Base-by-base conservation (phyloP, 2,888 invertebrate genomes). In the Eupsilia transversa region DNA sequence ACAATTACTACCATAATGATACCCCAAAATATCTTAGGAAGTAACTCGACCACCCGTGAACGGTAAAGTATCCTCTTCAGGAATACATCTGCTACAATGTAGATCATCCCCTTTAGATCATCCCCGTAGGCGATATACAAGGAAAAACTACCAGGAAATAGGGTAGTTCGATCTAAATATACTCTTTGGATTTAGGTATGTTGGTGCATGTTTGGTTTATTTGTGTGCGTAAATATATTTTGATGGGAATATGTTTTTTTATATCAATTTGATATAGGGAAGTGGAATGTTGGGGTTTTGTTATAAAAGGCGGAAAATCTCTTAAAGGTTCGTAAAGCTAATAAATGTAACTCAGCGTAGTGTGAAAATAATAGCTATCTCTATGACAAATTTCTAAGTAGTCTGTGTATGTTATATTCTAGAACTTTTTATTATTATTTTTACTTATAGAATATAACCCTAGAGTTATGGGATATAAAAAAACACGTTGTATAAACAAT, bases 31-130 rank as follows among this genome's bases (percentile, higher is more conserved):
- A 66, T 59, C 60, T 70, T 14, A 64, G 35, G 38, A 61, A 38
- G 56, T 59, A 61, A 66, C 52, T 33, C 46, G 17, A 72, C 38
- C 30, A 68, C 27, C 20, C 63, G 17, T 27, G 30, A 67, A 33
- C 43, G 43, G 52, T 64, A 59, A 69, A 49, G 49, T 77, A 57
- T 67, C 38, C 64, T 12, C 61, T 77, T 74, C 49, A 76, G 79
- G 79, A 82, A 83, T 82, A 86, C 81, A 84, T 84, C 66, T 85
- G 83, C 83, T 81, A 74, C 77, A 64, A 57, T 70, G 33, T 74
- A 84, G n/a, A n/a, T n/a, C n/a, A n/a, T n/a, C 85, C 87, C 85
- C 83, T 86, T 88, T 87, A 84, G 78, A 88, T 87, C 84, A 88
- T 88, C 79, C 82, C 86, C 52, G 35, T 67, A 74, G 85, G 84